These are phyloP conservation scores for Melanotaenia maccullochi DNA, from an alignment of 2,797 vertebrate species.

Conservation along the genomic window DNA sequence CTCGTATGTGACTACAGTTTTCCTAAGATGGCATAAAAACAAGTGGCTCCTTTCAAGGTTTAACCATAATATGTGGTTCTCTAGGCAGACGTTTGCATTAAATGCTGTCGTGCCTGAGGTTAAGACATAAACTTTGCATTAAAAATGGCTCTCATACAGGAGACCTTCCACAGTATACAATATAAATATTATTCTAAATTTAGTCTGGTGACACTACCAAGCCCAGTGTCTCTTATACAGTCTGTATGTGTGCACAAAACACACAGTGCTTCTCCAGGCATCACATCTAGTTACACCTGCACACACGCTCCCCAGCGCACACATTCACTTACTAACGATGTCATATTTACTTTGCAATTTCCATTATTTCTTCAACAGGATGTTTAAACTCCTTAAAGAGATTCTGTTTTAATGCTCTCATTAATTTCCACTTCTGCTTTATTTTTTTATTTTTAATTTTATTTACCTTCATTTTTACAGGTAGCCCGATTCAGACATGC, in stretches of 20 bases:
- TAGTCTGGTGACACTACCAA: constrained; percentile 4
- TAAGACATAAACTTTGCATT: constrained; percentile 51
- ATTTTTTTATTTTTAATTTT: neutral
- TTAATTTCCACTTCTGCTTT: constrained; percentile 20
- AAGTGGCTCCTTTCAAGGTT: constrained; percentile 17
- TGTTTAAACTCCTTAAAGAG: constrained; percentile 16
- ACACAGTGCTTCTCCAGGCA: neutral
- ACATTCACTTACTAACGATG: neutral
- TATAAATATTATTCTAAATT: constrained; percentile 5
- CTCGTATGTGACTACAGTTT: constrained; percentile 53
- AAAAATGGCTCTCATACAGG: constrained; percentile 3
- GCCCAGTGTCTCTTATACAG: constrained; percentile 25
- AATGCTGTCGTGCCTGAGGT: constrained; percentile 14
- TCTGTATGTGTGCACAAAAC: constrained; percentile 29
- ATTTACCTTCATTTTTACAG: too few species aligned
- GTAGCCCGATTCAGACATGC: too few species aligned
- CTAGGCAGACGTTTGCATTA: constrained; percentile 62
- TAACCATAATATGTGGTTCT: constrained; percentile 44
- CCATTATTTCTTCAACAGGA: constrained; percentile 6
- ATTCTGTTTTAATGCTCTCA: constrained; percentile 25
- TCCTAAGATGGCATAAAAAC: constrained; percentile 43
- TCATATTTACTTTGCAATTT: constrained; percentile 48
- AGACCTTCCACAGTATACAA: constrained; percentile 63
- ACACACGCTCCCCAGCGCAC: neutral
- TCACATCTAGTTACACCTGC: too few species aligned